These are phyloP conservation scores for Brachionus koreanus DNA, from an alignment of 1,140 invertebrate genomes.

Conservation along the genomic window DNA sequence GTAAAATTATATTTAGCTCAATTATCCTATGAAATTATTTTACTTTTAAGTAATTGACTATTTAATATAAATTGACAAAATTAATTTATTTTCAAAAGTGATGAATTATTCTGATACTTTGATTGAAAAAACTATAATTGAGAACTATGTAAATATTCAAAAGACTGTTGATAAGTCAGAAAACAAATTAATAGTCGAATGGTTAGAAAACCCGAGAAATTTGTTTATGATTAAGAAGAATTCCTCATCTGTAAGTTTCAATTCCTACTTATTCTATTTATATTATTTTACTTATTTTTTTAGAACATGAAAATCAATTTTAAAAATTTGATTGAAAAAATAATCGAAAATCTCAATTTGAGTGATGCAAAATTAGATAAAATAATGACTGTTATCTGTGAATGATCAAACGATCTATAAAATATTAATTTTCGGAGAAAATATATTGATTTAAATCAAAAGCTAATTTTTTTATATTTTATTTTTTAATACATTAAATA, in stretches of 20 bases:
- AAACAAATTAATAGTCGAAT: not conserved
- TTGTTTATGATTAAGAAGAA: not conserved
- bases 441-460: too few species aligned
- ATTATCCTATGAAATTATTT: not conserved
- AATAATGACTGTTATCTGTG: not conserved
- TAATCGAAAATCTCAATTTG: not conserved
- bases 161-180: not conserved
- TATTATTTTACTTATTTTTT: not conserved
- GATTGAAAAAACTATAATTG: not conserved
- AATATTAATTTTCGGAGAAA: too few species aligned
- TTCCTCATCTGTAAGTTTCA: not conserved
- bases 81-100: not conserved
- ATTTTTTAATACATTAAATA: not conserved
- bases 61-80: not conserved
- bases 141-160: not conserved
- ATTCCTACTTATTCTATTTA: not conserved
- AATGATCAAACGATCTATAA: not conserved
- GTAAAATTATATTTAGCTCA: slow-evolving; percentile 21
- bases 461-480: not conserved
- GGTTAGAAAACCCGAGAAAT: not conserved
- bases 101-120: not conserved
- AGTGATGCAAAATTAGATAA: not conserved
- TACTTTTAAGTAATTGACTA: not conserved
- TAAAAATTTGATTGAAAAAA: not conserved
- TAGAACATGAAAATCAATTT: not conserved